These are phyloP conservation scores for Penaeus japonicus DNA, from an alignment of 1,140 invertebrate genomes.

Conservation along the genomic window DNA sequence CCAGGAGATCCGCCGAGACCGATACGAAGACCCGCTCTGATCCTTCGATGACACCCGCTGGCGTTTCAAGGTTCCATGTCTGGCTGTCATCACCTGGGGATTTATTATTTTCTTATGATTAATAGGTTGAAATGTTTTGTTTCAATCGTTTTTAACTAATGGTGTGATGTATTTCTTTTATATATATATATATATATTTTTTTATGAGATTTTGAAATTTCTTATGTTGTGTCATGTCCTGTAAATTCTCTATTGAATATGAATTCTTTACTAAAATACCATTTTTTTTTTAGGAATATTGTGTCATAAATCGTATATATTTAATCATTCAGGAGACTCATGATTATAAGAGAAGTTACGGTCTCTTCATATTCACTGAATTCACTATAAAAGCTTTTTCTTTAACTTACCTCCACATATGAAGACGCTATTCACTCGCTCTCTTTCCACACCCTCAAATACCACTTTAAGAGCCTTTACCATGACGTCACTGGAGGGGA, in stretches of 20 bases:
- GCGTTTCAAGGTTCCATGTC: constrained; percentile 66
- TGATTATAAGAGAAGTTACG: no score
- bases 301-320: no score
- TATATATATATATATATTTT: no score
- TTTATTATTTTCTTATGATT: neutral
- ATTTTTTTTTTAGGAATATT: no score
- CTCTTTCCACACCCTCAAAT: constrained; percentile 71
- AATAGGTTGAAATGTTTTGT: neutral
- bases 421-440: constrained; percentile 69
- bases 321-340: no score
- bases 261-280: no score
- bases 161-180: no score
- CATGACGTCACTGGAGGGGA: constrained; percentile 66
- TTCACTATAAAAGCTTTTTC: neutral
- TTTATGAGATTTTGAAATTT: no score
- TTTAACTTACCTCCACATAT: constrained; percentile 64
- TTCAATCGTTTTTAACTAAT: neutral
- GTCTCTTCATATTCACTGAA: neutral
- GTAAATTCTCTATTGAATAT: no score
- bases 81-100: constrained; percentile 67
- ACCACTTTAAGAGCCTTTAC: constrained; percentile 70
- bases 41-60: neutral
- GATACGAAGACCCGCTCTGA: neutral
- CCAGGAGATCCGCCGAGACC: neutral
- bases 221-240: no score